Evolutionary conservation across 2,888 invertebrate genomes (phyloP), one percentile per base, ranked within the genome.

Genomic region (Muschampia plurimacula): DNA sequence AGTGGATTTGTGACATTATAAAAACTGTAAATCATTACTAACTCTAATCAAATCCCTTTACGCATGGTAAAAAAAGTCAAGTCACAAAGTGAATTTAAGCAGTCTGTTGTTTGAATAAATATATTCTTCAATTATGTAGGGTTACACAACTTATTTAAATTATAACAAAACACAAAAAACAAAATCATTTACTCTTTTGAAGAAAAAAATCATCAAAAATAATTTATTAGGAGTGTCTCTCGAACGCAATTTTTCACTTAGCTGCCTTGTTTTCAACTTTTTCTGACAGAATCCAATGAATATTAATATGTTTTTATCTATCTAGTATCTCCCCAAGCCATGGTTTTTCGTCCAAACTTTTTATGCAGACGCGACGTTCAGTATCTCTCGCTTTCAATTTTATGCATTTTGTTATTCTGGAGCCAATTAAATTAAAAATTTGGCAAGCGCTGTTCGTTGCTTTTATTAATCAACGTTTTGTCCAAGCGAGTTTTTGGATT

Each of bases 271-370:
- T 73, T 63, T 65, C 74, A 71, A 76, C 74, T 52, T 75, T 73
- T 72, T 74, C 72, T 68, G 74, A 74, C 75, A 72, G 72, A 73
- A 72, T 75, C 73, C 77, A 75, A 77, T 77, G 77, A 77, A 77
- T 77, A 76, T 76, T 76, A 77, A 77, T 74, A 74, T 67, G 69
- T 72, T 73, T 64, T 74, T 74, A 74, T 74, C 73, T 49, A 57
- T 66, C 62, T 49, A 71, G 69, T 73, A 73, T 75, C 72, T 74
- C 62, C 39, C 41, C 63, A 62, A 59, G 15, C 67, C 65, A 44
- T 70, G 68, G 55, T 66, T 60, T 64, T 72, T 72, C 10, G 52
- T 55, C 63, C 67, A 67, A 70, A 70, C 65, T 63, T 69, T 69
- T 70, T 70, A 59, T 70, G 22, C 64, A 70, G 57, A 63, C 69